These are phyloP conservation scores for Sphinx pinastri DNA, from an alignment of 2,888 invertebrate species.

Conservation along the genomic window DNA sequence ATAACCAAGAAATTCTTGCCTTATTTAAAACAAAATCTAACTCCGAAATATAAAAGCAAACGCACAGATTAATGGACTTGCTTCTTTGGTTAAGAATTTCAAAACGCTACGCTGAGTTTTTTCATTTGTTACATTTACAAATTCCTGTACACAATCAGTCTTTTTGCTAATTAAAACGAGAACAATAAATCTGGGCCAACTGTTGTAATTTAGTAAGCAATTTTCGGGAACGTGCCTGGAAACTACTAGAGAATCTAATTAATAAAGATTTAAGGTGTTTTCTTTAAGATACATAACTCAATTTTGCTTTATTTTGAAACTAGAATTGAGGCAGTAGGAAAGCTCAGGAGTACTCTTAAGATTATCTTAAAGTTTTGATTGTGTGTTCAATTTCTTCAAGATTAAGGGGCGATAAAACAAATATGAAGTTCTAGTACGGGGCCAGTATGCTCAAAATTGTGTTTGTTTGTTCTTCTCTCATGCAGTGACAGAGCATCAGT, in stretches of 20 bases:
- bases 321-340: no score
- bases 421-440: no score
- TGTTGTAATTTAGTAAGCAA: constrained; percentile 51
- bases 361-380: no score
- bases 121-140: constrained; percentile 30
- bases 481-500: no score
- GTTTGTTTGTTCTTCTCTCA: no score
- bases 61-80: not conserved
- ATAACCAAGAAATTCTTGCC: no score
- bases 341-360: no score
- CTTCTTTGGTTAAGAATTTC: not conserved
- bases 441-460: no score
- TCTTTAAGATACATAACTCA: not conserved
- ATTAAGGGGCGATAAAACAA: no score
- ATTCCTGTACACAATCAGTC: constrained; percentile 36
- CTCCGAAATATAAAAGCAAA: not conserved
- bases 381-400: no score
- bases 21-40: no score
- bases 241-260: constrained; percentile 13
- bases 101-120: not conserved
- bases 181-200: constrained; percentile 49
- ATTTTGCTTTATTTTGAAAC: no score
- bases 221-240: constrained; percentile 31
- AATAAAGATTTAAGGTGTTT: constrained; percentile 9
- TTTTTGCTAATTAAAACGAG: constrained; percentile 48